phyloP scores from a whole-genome alignment of 2,888 invertebrate genomes.

The Agrotis puta region DNA sequence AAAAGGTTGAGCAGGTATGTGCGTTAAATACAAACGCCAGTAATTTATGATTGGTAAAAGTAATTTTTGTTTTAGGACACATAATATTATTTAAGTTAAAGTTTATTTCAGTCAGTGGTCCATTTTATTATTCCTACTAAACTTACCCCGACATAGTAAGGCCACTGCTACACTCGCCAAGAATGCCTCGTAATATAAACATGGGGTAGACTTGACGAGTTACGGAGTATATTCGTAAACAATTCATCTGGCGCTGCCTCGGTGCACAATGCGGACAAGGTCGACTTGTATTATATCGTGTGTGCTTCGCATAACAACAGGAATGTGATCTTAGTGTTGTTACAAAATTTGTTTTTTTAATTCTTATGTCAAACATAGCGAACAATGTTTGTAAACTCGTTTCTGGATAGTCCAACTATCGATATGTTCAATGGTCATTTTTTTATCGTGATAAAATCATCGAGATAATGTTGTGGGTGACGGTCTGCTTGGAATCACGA shows the following conservation, averaged over 20 bases:
- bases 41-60: no score
- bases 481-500: no score
- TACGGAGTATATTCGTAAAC: slow-evolving; percentile 41
- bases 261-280: slow-evolving; percentile 32
- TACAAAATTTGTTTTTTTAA: not conserved
- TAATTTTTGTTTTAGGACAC: no score
- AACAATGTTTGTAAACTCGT: no score
- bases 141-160: not conserved
- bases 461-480: no score
- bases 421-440: no score
- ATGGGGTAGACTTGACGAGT: slow-evolving; percentile 16
- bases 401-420: no score
- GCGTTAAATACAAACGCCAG: no score
- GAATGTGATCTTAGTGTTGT: not conserved
- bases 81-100: no score
- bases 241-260: slow-evolving; percentile 44
- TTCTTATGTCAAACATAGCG: no score
- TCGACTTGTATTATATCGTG: slow-evolving; percentile 18
- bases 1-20: no score
- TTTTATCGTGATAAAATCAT: no score
- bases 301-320: slow-evolving; percentile 3
- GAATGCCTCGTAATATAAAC: slow-evolving; percentile 12
- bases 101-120: not conserved
- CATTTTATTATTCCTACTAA: not conserved
- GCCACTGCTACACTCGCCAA: not conserved